These are phyloP conservation scores for Rafetus swinhoei DNA, from an alignment of 2,113 vertebrate species.

Conservation along the genomic window DNA sequence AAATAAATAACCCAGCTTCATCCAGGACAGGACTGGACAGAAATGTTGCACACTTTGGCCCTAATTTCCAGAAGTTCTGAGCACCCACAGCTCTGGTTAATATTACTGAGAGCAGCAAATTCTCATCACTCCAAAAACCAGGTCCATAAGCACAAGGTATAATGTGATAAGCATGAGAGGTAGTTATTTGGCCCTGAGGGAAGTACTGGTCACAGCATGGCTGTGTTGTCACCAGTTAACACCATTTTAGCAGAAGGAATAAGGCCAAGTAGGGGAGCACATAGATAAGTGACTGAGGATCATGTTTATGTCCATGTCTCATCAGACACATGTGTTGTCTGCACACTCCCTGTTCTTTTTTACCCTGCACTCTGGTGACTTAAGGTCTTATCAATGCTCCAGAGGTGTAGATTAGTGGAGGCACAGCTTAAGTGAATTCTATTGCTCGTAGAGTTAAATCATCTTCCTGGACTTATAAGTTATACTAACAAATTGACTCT, in stretches of 20 bases:
- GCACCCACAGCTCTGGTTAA: background rate
- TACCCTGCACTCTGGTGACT: background rate
- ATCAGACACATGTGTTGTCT: background rate
- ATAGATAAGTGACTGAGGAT: background rate
- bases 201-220: background rate
- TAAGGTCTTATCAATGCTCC: background rate
- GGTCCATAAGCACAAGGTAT: background rate
- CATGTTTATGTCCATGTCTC: background rate
- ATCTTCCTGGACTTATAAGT: background rate
- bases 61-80: background rate
- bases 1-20: background rate
- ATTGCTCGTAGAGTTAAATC: background rate
- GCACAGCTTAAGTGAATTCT: background rate
- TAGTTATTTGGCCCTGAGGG: background rate
- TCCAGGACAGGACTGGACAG: background rate
- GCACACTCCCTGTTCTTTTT: background rate
- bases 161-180: background rate
- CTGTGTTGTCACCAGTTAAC: background rate
- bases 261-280: background rate
- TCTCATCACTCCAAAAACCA: background rate
- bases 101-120: background rate
- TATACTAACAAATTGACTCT: background rate
- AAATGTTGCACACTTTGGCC: background rate
- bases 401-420: background rate
- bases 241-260: background rate